Conservation (phyloP, 2,113 vertebrate species). For the Cisticola juncidis region DNA sequence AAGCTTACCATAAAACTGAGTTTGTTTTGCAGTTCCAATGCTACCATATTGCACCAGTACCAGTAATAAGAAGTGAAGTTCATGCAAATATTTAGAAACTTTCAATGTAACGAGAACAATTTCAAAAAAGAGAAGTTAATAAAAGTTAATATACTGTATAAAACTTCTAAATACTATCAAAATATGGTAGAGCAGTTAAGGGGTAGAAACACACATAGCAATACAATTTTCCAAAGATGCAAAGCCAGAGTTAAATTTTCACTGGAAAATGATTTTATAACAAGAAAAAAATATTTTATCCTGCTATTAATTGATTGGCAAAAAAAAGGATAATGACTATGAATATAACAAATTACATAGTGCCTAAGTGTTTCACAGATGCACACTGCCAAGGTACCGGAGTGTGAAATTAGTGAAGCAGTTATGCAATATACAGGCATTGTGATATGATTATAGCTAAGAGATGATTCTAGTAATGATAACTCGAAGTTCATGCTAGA, state of each 20-base stretch:
- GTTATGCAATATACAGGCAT: neutral
- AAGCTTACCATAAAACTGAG: neutral
- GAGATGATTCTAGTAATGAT: neutral
- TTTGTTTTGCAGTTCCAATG: neutral
- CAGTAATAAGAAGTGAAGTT: neutral
- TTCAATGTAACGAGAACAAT: neutral
- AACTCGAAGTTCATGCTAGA: neutral
- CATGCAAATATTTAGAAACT: neutral
- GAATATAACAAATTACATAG: neutral
- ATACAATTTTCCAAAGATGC: neutral
- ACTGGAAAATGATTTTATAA: neutral
- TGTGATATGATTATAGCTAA: neutral
- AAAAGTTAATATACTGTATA: neutral
- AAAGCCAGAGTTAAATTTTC: neutral
- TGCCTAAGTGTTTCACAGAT: neutral
- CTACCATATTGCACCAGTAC: neutral
- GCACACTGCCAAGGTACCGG: neutral
- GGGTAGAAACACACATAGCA: neutral
- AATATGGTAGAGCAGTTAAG: neutral
- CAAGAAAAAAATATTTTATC: neutral
- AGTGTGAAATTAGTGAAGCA: neutral
- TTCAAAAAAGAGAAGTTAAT: neutral
- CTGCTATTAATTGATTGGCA: neutral
- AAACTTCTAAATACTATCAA: neutral
- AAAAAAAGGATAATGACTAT: neutral